Conservation (phyloP, 1,140 invertebrate genomes). For the Leguminivora glycinivorella region DNA sequence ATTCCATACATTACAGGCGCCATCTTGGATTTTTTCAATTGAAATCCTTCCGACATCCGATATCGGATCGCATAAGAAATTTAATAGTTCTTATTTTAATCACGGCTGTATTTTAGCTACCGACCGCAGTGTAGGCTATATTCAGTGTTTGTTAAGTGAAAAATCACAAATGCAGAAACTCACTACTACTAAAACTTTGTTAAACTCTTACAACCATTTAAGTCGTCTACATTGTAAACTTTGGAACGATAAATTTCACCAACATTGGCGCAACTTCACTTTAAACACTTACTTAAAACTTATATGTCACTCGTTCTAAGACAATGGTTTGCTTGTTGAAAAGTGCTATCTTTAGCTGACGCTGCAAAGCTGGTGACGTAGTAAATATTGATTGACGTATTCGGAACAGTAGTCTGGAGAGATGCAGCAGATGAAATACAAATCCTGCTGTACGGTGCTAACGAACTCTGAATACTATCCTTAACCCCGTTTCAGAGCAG, state of each 20-base stretch:
- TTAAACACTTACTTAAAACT: neutral
- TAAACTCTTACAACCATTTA: neutral
- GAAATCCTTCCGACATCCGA: no score
- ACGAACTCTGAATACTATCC: constrained; percentile 19
- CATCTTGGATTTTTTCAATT: no score
- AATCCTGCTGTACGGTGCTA: constrained; percentile 6
- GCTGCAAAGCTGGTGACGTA: neutral
- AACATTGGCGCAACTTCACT: neutral
- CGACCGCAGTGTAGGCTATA: no score
- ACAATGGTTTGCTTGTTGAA: neutral
- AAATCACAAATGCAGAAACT: neutral
- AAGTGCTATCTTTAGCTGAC: neutral
- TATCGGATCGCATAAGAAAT: no score
- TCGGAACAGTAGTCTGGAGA: neutral
- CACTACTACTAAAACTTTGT: neutral
- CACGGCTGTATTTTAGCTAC: no score
- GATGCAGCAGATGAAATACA: constrained; percentile 22
- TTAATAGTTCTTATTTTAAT: no score
- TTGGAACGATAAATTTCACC: neutral
- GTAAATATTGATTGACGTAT: neutral
- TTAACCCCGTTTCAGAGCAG: constrained; percentile 10
- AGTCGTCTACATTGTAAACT: neutral
- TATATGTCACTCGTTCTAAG: no score
- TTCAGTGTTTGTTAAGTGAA: neutral
- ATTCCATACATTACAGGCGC: no score